Evolutionary conservation across 2,888 invertebrate species (phyloP).

Genomic region (Thumatha senex): DNA sequence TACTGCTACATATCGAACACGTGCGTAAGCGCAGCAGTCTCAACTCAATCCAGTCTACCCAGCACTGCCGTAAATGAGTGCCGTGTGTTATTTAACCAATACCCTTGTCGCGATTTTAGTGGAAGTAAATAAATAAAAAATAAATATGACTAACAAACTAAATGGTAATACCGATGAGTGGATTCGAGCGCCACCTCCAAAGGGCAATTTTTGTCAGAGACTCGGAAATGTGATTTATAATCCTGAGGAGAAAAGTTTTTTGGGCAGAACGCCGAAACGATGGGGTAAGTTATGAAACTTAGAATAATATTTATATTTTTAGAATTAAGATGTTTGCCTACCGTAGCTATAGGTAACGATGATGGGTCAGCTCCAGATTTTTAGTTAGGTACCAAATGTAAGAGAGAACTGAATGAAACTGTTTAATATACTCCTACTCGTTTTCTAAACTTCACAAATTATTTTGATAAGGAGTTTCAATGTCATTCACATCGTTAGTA

Average conservation of each 20-base stretch:
- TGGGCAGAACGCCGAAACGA: conserved; percentile 70
- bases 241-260: conserved; percentile 65
- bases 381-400: no score
- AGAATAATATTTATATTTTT: no score
- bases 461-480: no score
- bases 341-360: no score
- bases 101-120: not conserved
- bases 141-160: conserved; percentile 55
- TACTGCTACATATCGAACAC: conserved; percentile 20
- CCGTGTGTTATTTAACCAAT: conserved; percentile 24
- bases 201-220: conserved; percentile 50
- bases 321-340: no score
- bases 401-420: no score
- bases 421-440: no score
- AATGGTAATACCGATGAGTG: conserved; percentile 68
- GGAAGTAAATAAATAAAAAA: conserved; percentile 1
- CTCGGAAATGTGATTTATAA: conserved; percentile 61
- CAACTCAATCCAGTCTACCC: conserved; percentile 47
- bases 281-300: conserved; percentile 63
- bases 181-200: conserved; percentile 63
- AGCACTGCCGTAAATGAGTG: conserved; percentile 38
- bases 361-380: no score
- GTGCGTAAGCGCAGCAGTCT: conserved; percentile 43
- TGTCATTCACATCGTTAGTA: no score
- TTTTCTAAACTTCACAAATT: no score